phyloP scores from a whole-genome alignment of 1,140 invertebrate genomes.

The Caenorhabditis inopinata region DNA sequence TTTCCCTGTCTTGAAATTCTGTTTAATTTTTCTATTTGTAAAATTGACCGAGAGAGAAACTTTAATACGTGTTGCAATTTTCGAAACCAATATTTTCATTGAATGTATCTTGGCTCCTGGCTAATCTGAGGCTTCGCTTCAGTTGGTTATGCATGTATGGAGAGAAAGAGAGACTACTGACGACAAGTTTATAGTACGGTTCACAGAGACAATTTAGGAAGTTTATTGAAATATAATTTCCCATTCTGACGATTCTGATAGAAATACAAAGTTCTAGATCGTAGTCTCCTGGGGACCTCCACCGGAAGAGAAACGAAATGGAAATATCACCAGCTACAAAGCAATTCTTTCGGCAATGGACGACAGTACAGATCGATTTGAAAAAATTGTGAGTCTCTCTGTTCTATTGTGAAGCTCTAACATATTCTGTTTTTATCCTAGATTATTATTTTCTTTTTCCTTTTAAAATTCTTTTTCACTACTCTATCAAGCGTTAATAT shows the following conservation, averaged over 20 bases:
- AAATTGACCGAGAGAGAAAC: no score
- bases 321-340: slow-evolving; percentile 87
- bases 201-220: no score
- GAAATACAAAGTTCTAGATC: slow-evolving; percentile 68
- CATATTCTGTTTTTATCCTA: slow-evolving; percentile 28
- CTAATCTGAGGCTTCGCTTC: no score
- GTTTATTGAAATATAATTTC: no score
- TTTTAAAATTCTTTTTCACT: slow-evolving; percentile 41
- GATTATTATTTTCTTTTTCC: slow-evolving; percentile 9
- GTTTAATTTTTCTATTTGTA: no score
- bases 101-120: no score
- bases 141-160: no score
- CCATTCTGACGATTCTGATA: background rate
- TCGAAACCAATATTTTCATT: no score
- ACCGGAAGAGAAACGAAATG: slow-evolving; percentile 81
- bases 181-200: no score
- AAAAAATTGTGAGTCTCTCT: slow-evolving; percentile 47
- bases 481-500: background rate
- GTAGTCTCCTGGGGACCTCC: slow-evolving; percentile 90
- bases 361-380: slow-evolving; percentile 34
- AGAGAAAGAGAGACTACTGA: no score
- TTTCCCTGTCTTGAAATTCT: no score
- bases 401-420: background rate
- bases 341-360: slow-evolving; percentile 69
- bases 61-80: no score